phyloP scores from a whole-genome alignment of 1,140 invertebrate genomes.

The Neodiprion virginianus region DNA sequence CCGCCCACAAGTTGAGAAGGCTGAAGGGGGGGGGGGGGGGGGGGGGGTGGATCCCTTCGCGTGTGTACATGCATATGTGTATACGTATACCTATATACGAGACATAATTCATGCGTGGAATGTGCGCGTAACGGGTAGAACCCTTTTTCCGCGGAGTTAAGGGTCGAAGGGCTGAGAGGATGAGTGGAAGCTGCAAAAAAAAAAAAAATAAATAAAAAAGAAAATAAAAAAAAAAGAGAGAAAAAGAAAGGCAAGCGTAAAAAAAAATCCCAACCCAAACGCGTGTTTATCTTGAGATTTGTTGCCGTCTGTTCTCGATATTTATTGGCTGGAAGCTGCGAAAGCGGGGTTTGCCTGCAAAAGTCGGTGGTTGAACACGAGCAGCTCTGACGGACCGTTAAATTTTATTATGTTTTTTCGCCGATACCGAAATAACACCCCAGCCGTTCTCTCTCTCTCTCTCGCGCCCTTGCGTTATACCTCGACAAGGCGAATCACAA shows the following conservation, averaged over 20 bases:
- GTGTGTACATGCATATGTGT: not conserved
- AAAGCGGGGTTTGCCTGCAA: not conserved
- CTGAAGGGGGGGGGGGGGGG: not conserved
- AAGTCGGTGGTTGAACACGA: conserved; percentile 23
- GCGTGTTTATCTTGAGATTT: conserved; percentile 58
- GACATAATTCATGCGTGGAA: conserved; percentile 2
- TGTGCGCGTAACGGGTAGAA: not conserved
- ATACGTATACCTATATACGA: not conserved
- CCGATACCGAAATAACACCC: conserved; percentile 29
- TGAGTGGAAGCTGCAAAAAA: not conserved
- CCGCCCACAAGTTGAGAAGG: not conserved
- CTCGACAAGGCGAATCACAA: conserved; percentile 2
- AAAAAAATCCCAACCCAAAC: conserved; percentile 39
- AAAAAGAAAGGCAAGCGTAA: conserved; percentile 32
- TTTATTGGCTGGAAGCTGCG: conserved; percentile 47
- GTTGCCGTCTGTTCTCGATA: conserved; percentile 52
- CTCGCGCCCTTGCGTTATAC: conserved; percentile 30
- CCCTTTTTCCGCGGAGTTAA: not conserved
- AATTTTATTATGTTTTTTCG: conserved; percentile 37
- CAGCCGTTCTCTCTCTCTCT: conserved; percentile 23
- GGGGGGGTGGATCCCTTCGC: not conserved
- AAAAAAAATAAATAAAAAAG: not conserved
- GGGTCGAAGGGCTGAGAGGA: not conserved
- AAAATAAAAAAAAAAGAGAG: conserved; percentile 27
- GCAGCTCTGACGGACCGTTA: conserved; percentile 50